A percentile compares a stretch with the other conserved stretches of the same genome.
phyloP scores from a whole-genome alignment of 2,888 invertebrate genomes.

The Leptinotarsa juncta region DNA sequence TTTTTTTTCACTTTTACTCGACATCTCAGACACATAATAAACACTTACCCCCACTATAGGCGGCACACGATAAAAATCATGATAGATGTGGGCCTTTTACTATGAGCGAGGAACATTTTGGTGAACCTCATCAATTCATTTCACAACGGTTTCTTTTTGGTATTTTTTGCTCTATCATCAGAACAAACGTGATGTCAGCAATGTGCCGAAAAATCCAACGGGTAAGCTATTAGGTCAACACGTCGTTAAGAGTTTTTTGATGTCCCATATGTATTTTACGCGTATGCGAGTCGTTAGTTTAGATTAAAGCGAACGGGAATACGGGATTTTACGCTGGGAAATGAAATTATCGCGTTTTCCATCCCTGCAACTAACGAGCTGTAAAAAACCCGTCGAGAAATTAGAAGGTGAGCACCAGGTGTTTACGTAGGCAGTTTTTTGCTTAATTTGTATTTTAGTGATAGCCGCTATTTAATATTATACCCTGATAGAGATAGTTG shows the following conservation, averaged over 20 bases:
- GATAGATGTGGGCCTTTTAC: too few species aligned
- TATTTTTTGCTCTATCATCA: not conserved
- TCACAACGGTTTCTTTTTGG: not conserved
- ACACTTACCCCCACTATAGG: too few species aligned
- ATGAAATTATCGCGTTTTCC: constrained; percentile 2
- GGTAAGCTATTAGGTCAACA: constrained; percentile 10
- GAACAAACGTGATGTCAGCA: not conserved
- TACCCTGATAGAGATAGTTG: too few species aligned
- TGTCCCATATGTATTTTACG: constrained; percentile 4
- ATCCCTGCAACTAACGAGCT: not conserved
- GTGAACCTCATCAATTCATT: not conserved
- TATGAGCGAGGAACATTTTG: not conserved
- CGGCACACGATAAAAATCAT: too few species aligned
- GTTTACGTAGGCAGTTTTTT: not conserved
- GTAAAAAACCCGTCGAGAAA: not conserved
- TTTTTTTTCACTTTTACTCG: too few species aligned
- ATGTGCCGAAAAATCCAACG: not conserved
- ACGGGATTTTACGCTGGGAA: not conserved
- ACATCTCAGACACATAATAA: too few species aligned
- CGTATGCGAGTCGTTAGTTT: constrained; percentile 8
- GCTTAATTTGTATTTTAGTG: not conserved
- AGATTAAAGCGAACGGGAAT: not conserved
- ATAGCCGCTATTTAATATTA: not conserved
- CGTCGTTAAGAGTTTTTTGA: constrained; percentile 7
- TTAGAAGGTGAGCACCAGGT: not conserved